These are phyloP conservation scores for Chloroceryle amazona DNA, from an alignment of 2,797 vertebrate species.

Conservation along the genomic window DNA sequence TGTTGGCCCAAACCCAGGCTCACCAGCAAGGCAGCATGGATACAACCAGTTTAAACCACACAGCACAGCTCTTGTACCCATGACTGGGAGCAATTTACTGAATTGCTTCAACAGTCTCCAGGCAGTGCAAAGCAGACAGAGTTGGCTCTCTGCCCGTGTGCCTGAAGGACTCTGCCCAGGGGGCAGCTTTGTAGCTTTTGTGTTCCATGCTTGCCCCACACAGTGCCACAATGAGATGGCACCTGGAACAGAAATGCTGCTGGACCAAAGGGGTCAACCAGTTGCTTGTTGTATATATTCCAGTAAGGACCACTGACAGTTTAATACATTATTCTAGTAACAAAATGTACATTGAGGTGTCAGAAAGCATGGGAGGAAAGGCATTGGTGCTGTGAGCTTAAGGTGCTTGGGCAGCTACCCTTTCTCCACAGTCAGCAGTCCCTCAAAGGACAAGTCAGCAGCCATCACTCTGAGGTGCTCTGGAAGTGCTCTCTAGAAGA, in stretches of 20 bases:
- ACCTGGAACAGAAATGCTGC: background rate
- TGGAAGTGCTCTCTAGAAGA: background rate
- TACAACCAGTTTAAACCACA: background rate
- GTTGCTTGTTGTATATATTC: background rate
- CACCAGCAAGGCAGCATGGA: background rate
- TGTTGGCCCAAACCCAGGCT: background rate
- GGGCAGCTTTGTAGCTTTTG: background rate
- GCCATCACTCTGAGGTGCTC: background rate
- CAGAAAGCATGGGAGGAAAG: background rate
- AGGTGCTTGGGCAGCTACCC: background rate
- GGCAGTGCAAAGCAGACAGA: background rate
- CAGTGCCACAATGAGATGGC: background rate
- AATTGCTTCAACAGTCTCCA: background rate
- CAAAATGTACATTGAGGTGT: background rate
- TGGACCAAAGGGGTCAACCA: background rate
- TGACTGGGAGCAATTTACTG: background rate
- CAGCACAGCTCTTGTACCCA: background rate
- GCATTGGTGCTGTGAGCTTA: background rate
- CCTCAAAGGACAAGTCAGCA: background rate
- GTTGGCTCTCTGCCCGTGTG: background rate
- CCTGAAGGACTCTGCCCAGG: background rate
- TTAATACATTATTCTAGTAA: background rate
- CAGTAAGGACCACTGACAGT: background rate
- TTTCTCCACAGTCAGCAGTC: background rate
- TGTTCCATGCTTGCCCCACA: rapidly evolving